These are phyloP conservation scores for Lota lota DNA, from an alignment of 2,113 vertebrate genomes.

Conservation along the genomic window DNA sequence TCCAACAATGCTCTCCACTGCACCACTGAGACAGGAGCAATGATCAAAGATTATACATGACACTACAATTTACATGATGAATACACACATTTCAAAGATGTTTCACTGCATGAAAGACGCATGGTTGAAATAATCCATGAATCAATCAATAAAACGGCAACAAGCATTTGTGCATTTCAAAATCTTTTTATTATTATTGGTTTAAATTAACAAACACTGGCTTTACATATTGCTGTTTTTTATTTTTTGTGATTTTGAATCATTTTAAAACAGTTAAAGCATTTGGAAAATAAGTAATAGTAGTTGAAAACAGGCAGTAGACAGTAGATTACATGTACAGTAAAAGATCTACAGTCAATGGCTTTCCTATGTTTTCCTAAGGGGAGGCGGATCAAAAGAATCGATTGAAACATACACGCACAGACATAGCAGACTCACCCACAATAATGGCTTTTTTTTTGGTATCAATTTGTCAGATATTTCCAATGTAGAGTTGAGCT, in stretches of 20 bases:
- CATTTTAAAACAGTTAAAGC: slow-evolving; percentile 78
- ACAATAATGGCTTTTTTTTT: slow-evolving; percentile 67
- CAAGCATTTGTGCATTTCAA: background rate
- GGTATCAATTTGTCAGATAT: slow-evolving; percentile 21
- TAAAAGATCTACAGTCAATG: slow-evolving; percentile 72
- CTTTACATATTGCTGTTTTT: slow-evolving; percentile 83
- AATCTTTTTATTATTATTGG: slow-evolving; percentile 60
- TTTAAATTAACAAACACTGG: slow-evolving; percentile 82
- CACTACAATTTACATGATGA: too few relatives aligned
- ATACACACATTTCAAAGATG: too few relatives aligned
- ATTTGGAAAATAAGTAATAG: slow-evolving; percentile 69
- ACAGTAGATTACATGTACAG: slow-evolving; percentile 70
- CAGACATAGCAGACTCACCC: slow-evolving; percentile 52
- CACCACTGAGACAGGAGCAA: too few relatives aligned
- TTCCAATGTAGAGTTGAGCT: slow-evolving; percentile 19
- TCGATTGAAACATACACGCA: slow-evolving; percentile 39
- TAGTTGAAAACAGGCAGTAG: slow-evolving; percentile 60
- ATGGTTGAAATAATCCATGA: too few relatives aligned
- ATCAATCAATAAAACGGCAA: background rate
- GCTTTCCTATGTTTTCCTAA: slow-evolving; percentile 69
- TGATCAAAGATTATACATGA: too few relatives aligned
- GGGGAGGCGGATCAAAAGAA: slow-evolving; percentile 42
- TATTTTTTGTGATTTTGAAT: slow-evolving; percentile 68
- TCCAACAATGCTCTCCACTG: too few relatives aligned
- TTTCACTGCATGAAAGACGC: too few relatives aligned